Evolutionary conservation across 2,113 vertebrate species (phyloP).

Genomic region (Trachemys scripta): DNA sequence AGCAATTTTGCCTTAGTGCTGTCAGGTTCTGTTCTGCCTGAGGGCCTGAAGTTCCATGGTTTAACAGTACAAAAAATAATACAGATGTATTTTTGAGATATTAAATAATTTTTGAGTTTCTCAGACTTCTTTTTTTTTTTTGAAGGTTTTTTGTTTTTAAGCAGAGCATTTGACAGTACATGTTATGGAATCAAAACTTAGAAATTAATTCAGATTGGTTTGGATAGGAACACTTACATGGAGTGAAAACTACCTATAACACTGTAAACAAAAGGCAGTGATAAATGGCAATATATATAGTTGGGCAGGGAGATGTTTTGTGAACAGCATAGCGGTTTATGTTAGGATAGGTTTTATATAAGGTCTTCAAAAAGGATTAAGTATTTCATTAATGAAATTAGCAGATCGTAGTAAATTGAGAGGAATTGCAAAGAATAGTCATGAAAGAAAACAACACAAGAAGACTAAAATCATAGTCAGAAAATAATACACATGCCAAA

Average conservation of each 20-base stretch:
- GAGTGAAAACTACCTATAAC: not conserved
- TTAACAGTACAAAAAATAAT: not conserved
- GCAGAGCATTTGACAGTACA: fast-evolving
- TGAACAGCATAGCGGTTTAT: not conserved
- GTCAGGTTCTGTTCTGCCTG: not conserved
- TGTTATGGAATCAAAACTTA: not conserved
- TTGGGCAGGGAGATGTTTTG: not conserved
- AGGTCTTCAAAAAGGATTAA: not conserved
- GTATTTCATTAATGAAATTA: not conserved
- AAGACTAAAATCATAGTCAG: not conserved
- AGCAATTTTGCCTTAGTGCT: not conserved
- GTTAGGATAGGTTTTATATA: not conserved
- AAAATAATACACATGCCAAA: not conserved
- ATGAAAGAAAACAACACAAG: not conserved
- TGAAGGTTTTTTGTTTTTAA: not conserved
- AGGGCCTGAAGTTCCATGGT: not conserved
- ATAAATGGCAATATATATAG: not conserved
- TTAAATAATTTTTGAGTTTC: not conserved
- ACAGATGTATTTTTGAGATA: not conserved
- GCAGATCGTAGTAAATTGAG: not conserved
- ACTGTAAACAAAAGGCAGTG: not conserved
- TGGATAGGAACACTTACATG: fast-evolving
- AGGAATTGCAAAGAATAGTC: not conserved
- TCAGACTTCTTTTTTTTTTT: not conserved
- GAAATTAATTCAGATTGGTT: fast-evolving